Evolutionary conservation across 2,113 vertebrate species (phyloP).

Genomic region (Excalfactoria chinensis): DNA sequence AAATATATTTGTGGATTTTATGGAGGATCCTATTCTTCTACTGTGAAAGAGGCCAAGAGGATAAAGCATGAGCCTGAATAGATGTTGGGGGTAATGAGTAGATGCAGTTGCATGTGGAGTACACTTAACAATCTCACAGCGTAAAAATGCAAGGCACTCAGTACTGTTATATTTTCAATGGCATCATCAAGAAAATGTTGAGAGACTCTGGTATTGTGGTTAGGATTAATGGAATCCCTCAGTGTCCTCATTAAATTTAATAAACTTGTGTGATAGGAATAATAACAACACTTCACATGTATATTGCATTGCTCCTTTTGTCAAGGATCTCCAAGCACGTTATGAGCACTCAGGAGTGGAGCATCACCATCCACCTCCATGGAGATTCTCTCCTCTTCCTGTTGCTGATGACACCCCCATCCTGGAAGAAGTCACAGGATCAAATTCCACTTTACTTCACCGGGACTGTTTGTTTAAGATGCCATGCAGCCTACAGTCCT

Average conservation of each 20-base stretch:
- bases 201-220: neutral
- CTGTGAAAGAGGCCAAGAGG: neutral
- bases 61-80: neutral
- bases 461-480: neutral
- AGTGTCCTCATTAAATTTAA: constrained; percentile 19
- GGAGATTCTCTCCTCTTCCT: neutral
- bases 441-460: neutral
- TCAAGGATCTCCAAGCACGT: neutral
- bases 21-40: neutral
- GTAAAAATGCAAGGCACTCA: neutral
- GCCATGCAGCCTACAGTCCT: neutral
- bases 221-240: constrained; percentile 21
- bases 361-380: fast-evolving
- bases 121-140: neutral
- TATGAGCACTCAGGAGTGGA: neutral
- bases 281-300: neutral
- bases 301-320: neutral
- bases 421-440: neutral
- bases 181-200: constrained; percentile 31
- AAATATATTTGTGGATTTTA: constrained; percentile 26
- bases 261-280: neutral
- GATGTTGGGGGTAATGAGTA: neutral
- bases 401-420: neutral
- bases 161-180: neutral
- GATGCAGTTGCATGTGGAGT: neutral